Base-by-base conservation (phyloP, 1,140 invertebrate genomes). In the Procambarus clarkii region DNA sequence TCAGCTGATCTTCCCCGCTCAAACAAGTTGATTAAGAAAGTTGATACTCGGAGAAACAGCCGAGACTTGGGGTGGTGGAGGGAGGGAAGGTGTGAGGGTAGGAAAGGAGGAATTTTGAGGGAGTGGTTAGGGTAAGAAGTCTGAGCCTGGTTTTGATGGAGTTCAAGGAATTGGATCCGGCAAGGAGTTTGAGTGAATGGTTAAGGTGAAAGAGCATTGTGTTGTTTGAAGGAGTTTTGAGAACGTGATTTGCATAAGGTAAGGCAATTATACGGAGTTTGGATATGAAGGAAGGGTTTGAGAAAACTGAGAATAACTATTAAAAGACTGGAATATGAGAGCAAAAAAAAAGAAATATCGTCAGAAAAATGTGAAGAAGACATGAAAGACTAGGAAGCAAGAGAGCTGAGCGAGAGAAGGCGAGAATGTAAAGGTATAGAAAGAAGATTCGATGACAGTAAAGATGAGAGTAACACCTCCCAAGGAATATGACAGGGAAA, bases 391-490 rank as follows among this genome's bases (percentile, higher is more conserved):
- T 4, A 15, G 64, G 9, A 69, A 69, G 13, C 11, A 21, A 21
- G 18, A 21, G 21, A 21, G 21, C 3, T 18, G 64, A 69, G 18
- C 21, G 18, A 50, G 15, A 80, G 15, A 48, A 46, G 21, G 78
- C 15, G 34, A 48, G 45, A 80, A 34, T 44, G 21, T 8, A 76
- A 44, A 44, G 7, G 3, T 44, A 21, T 24, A 13, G 71, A 76
- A 76, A 34, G 34, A 34, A 34, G 34, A 34, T 34, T 34, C 34
- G 34, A 34, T 34, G 34, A 34, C 34, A 34, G 5, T 54, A 54
- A 54, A 54, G 50, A 54, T 48, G 78, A 81, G 79, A 81, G 79
- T 54, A 21, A 81, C 46, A 81, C 34, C 34, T 34, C 34, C 34
- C 34, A 34, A 34, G 34, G 34, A 34, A 34, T 34, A 34, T 34